phyloP scores from a whole-genome alignment of 2,888 invertebrate species.

The Acanthosepion lycidas region DNA sequence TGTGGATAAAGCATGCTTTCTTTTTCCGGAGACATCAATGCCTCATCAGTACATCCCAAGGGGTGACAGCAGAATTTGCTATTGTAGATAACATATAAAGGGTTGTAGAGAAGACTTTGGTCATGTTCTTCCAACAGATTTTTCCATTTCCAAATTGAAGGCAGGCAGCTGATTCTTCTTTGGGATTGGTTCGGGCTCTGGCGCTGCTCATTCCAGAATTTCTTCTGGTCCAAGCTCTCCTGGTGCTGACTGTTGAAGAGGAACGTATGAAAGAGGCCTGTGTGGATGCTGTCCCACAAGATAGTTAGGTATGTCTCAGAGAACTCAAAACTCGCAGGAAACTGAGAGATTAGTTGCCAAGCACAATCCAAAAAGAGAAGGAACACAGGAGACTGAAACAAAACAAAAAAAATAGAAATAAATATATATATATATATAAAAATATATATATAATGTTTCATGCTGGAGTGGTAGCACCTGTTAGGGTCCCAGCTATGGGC shows the following conservation, averaged over 20 bases:
- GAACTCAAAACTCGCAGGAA: conserved; percentile 91
- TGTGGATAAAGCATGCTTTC: conserved; percentile 56
- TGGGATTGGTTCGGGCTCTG: not conserved
- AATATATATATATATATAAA: too few relatives aligned
- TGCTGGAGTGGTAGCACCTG: too few relatives aligned
- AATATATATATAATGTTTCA: too few relatives aligned
- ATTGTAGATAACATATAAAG: conserved; percentile 78
- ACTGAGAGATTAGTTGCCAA: conserved; percentile 92
- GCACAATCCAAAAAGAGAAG: conserved; percentile 93
- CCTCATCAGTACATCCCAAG: conserved; percentile 50
- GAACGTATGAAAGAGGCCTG: conserved; percentile 93
- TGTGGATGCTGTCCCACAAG: conserved; percentile 90
- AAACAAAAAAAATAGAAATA: not conserved
- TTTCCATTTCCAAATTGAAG: conserved; percentile 88
- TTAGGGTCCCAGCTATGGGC: too few relatives aligned
- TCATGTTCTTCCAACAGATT: conserved; percentile 89
- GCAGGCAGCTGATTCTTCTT: conserved; percentile 52
- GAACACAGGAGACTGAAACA: conserved; percentile 86
- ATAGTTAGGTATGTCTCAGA: conserved; percentile 93
- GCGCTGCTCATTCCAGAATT: not conserved
- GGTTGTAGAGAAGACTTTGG: conserved; percentile 88
- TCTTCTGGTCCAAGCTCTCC: conserved; percentile 79
- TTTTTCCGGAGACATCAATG: not conserved
- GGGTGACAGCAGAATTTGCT: conserved; percentile 47
- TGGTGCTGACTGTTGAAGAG: conserved; percentile 90